phyloP scores from a whole-genome alignment of 2,888 invertebrate species.

The Autographa pulchrina region DNA sequence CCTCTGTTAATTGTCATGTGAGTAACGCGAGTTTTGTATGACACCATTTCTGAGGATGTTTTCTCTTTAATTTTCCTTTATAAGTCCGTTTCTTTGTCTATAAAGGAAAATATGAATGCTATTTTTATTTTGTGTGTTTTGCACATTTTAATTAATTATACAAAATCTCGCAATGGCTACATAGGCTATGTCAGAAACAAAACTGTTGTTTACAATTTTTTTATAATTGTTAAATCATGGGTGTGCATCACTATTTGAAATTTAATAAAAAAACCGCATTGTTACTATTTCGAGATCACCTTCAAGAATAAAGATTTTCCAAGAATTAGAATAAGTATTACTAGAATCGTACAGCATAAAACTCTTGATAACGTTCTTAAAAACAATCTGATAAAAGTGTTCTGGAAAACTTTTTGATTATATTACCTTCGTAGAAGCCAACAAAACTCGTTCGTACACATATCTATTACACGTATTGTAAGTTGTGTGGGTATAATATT shows the following conservation, averaged over 20 bases:
- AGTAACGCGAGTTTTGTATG: slow-evolving; percentile 1
- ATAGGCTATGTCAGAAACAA: too few species aligned
- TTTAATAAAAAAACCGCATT: too few species aligned
- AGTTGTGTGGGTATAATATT: slow-evolving; percentile 30
- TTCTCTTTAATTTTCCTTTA: neutral
- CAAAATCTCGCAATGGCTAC: too few species aligned
- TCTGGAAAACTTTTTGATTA: neutral
- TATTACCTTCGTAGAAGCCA: neutral
- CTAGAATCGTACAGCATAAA: too few species aligned
- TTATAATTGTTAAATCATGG: too few species aligned
- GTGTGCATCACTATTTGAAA: too few species aligned
- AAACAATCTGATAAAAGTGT: neutral
- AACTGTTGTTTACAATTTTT: too few species aligned
- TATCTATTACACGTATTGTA: slow-evolving; percentile 13
- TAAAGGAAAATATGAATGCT: neutral
- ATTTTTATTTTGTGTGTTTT: neutral
- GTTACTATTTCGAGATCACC: too few species aligned
- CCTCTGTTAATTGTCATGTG: slow-evolving; percentile 13
- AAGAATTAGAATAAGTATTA: too few species aligned
- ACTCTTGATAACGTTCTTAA: neutral
- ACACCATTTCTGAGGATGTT: neutral
- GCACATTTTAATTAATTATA: neutral
- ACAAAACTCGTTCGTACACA: neutral
- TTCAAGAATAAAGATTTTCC: too few species aligned
- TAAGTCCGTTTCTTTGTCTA: neutral